Evolutionary conservation across 2,888 invertebrate species (phyloP).

Genomic region (Apeira syringaria): DNA sequence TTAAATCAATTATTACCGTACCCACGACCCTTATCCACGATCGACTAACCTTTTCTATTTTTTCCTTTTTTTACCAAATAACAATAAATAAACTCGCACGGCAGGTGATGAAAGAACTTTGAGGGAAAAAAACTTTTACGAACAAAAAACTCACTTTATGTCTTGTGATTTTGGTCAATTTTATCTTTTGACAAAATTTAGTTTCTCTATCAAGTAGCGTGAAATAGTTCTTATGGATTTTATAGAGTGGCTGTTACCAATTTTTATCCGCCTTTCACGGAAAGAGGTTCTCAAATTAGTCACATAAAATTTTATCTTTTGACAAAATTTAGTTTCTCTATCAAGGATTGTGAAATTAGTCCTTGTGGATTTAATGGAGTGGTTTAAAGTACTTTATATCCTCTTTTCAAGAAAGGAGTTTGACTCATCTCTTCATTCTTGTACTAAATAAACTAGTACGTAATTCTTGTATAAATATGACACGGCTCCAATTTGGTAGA

Average conservation of each 20-base stretch:
- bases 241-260: slow-evolving; percentile 53
- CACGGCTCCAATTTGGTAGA: too few relatives aligned
- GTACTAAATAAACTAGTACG: too few relatives aligned
- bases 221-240: slow-evolving; percentile 63
- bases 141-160: slow-evolving; percentile 69
- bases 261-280: too few relatives aligned
- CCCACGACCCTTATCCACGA: slow-evolving; percentile 35
- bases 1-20: slow-evolving; percentile 68
- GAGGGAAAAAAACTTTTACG: slow-evolving; percentile 30
- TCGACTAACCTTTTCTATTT: slow-evolving; percentile 18
- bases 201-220: slow-evolving; percentile 63
- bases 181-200: slow-evolving; percentile 77
- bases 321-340: slow-evolving; percentile 69
- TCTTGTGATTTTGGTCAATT: slow-evolving; percentile 76
- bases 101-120: slow-evolving; percentile 74
- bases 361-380: slow-evolving; percentile 46
- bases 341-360: slow-evolving; percentile 75
- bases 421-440: too few relatives aligned
- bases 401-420: too few relatives aligned
- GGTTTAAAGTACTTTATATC: too few relatives aligned
- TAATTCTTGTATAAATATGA: too few relatives aligned
- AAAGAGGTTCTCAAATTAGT: too few relatives aligned
- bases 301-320: slow-evolving; percentile 74
- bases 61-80: slow-evolving; percentile 47
- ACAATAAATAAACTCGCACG: slow-evolving; percentile 69